A percentile compares a stretch with the other conserved stretches of the same genome.
phyloP scores from a whole-genome alignment of 2,113 vertebrate genomes.

The Cephalopterus ornatus region DNA sequence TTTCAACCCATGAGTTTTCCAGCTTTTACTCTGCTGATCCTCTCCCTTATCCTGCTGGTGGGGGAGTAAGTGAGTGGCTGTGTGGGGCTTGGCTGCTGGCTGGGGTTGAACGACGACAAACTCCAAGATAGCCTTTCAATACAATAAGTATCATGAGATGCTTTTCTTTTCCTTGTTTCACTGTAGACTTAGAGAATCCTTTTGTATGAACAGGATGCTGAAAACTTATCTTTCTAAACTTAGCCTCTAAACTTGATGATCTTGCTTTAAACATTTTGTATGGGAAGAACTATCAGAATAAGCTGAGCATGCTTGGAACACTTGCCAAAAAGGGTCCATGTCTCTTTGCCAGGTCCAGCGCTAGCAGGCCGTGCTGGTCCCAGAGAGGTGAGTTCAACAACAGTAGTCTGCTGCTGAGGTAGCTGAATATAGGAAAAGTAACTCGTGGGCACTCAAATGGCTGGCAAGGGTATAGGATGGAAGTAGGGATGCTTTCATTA shows the following conservation, averaged over 20 bases:
- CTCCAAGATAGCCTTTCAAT: not conserved
- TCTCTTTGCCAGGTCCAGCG: not conserved
- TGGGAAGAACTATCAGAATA: not conserved
- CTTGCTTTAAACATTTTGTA: not conserved
- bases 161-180: not conserved
- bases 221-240: not conserved
- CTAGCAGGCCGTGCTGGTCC: not conserved
- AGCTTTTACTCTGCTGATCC: not conserved
- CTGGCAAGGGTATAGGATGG: not conserved
- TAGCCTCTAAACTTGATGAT: not conserved
- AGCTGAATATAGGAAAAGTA: not conserved
- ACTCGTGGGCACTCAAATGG: not conserved
- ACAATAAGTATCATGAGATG: not conserved
- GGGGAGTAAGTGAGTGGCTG: not conserved
- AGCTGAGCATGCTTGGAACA: not conserved
- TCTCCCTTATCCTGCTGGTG: not conserved
- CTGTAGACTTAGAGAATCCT: not conserved
- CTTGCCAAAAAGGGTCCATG: not conserved
- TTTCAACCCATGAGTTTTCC: not conserved
- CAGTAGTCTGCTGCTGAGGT: not conserved
- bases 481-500: not conserved
- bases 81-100: not conserved
- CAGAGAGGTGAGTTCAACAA: not conserved
- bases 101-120: not conserved
- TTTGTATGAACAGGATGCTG: not conserved